These are phyloP conservation scores for Sphaeridia pumilis DNA, from an alignment of 2,888 invertebrate species.

Conservation along the genomic window DNA sequence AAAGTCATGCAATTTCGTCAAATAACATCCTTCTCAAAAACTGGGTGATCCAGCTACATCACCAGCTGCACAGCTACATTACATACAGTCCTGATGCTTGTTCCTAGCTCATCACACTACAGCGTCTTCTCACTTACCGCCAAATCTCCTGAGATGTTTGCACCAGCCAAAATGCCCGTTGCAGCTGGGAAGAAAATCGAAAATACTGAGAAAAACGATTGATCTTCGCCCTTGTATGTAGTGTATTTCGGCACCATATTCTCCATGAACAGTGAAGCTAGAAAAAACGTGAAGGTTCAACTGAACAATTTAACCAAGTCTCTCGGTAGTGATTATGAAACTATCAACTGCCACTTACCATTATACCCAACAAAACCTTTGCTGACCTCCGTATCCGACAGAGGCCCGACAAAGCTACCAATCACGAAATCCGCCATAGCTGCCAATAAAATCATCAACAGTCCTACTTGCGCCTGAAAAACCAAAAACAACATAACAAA, in stretches of 20 bases:
- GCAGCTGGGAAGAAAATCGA: constrained; percentile 97
- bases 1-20: too few species aligned
- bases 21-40: too few species aligned
- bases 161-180: constrained; percentile 92
- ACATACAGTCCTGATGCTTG: too few species aligned
- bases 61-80: too few species aligned
- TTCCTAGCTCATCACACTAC: too few species aligned
- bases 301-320: too few species aligned
- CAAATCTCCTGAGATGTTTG: constrained; percentile 94
- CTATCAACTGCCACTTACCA: constrained; percentile 19
- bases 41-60: too few species aligned
- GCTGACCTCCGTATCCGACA: constrained; percentile 39
- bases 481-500: background rate
- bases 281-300: constrained; percentile 35
- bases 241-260: constrained; percentile 75
- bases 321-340: too few species aligned
- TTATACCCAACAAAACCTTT: constrained; percentile 46
- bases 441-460: constrained; percentile 42
- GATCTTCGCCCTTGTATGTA: constrained; percentile 56
- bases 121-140: too few species aligned
- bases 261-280: constrained; percentile 57
- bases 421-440: constrained; percentile 47
- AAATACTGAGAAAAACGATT: constrained; percentile 89
- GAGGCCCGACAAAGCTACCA: constrained; percentile 45
- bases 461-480: constrained; percentile 44